Evolutionary conservation across 2,888 invertebrate genomes (phyloP).

Genomic region (Melinaea marsaeus): DNA sequence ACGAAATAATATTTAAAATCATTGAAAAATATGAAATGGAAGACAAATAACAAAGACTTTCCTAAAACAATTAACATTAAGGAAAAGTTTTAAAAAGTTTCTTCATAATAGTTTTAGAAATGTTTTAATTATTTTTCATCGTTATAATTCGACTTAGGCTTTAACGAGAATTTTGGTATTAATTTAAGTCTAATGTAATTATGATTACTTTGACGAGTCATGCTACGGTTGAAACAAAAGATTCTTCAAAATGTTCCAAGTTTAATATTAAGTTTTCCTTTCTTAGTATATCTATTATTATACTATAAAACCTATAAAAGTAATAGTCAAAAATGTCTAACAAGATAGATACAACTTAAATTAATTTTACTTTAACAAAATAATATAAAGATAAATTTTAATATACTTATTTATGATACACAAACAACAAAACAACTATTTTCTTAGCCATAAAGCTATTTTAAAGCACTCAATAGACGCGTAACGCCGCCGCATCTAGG

Average conservation of each 20-base stretch:
- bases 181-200: constrained; percentile 7
- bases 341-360: no score
- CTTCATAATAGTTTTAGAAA: constrained; percentile 30
- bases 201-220: constrained; percentile 1
- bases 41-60: not conserved
- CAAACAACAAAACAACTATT: not conserved
- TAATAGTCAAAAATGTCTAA: no score
- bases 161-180: constrained; percentile 10
- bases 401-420: not conserved
- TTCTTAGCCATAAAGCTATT: constrained; percentile 4
- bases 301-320: no score
- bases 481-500: constrained; percentile 48
- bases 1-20: no score
- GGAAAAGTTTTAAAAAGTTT: constrained; percentile 28
- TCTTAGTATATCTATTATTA: no score
- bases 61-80: constrained; percentile 11
- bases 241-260: not conserved
- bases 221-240: not conserved
- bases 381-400: not conserved
- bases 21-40: no score
- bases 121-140: constrained; percentile 13
- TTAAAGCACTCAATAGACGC: constrained; percentile 12
- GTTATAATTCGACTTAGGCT: constrained; percentile 6
- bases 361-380: no score
- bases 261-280: no score